Conservation (phyloP, 2,113 vertebrate genomes). For the Rhizomys pruinosus region DNA sequence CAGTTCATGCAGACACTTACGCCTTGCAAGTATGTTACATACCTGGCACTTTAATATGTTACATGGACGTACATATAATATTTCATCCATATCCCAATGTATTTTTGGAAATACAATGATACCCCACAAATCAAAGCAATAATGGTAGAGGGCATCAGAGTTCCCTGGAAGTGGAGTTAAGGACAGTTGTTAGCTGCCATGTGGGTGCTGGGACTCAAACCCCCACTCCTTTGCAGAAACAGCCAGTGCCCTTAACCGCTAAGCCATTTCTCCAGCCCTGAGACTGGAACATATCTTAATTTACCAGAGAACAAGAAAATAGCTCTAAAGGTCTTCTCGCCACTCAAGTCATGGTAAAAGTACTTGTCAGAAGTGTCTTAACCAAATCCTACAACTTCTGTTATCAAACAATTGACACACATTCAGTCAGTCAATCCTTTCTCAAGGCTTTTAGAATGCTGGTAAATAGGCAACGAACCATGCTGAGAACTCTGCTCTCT, state of each 20-base stretch:
- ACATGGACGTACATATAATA: neutral
- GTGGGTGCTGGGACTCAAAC: no score
- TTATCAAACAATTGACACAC: neutral
- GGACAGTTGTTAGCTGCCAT: no score
- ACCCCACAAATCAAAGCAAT: neutral
- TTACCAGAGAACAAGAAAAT: neutral
- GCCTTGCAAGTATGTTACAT: no score
- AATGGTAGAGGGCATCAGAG: no score
- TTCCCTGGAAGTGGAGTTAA: no score
- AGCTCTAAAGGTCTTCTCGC: neutral
- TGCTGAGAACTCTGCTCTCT: neutral
- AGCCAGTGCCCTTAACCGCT: no score
- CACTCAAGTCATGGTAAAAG: no score
- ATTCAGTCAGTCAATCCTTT: neutral
- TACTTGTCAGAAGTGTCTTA: neutral
- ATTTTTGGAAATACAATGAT: neutral
- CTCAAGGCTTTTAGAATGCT: neutral
- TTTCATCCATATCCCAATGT: neutral
- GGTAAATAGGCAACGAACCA: neutral
- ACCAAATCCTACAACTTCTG: conserved; percentile 27
- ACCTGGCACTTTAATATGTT: neutral
- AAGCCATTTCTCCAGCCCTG: no score
- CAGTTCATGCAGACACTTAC: neutral
- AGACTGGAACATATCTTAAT: neutral
- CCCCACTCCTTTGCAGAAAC: no score